Evolutionary conservation across 2,888 invertebrate genomes (phyloP), one percentile per base, ranked within the genome.

Genomic region (Ichneumoninae sp.): DNA sequence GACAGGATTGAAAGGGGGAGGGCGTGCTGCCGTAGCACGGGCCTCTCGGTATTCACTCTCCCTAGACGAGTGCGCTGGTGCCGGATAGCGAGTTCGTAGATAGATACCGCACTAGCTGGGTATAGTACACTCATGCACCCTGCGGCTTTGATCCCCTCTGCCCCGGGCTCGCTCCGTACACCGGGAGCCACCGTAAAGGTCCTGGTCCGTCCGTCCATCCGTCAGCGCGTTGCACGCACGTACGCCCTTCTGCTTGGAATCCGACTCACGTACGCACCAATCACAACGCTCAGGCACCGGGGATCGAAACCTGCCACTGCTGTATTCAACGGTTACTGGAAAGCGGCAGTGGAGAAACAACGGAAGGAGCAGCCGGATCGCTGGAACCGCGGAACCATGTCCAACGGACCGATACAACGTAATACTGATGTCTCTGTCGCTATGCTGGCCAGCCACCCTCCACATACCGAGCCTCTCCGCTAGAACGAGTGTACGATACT

Each of bases 241-340:
- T 86, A 87, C 83, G 76, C 83, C 83, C 86, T 86, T 88, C 65
- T 83, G 81, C 68, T 88, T 85, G 81, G 73, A 73, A 86, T 87
- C 81, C 90, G 76, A 87, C 84, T 88, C 89, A 89, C 89, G 89
- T 89, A 88, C 87, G 83, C 86, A 86, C 88, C 88, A 89, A 88
- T 88, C 89, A 89, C 88, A 88, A 88, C 88, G 88, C 88, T 76
- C 71, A 75, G 74, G 81, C 68, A 54, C 47, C 80, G 86, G 81
- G 90, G 89, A 90, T 87, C 86, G 86, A 88, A 86, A 85, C 85
- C 83, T 86, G 80, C 81, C 70, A 26, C 74, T 22, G 71, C 80
- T 76, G 63, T 74, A 68, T 69, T 65, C 75, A 36, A 50, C 54
- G 19, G 33, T 33, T 75, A 69, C 74, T 70, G 69, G 75, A 81